These are phyloP conservation scores for Drosophila mimica DNA, from an alignment of 2,888 invertebrate genomes.

Conservation along the genomic window DNA sequence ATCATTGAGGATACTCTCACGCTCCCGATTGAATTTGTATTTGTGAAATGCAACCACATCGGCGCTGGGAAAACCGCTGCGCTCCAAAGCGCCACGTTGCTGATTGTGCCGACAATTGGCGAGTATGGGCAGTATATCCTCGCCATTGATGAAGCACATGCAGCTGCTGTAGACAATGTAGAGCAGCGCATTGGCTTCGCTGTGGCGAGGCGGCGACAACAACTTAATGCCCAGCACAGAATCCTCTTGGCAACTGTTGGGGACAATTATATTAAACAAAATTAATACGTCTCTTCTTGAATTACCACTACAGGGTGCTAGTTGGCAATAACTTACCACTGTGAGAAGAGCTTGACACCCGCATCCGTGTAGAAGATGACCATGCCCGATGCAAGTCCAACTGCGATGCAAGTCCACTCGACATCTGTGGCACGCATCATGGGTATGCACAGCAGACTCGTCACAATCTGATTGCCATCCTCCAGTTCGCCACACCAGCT, in stretches of 20 bases:
- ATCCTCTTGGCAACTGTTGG: constrained; percentile 89
- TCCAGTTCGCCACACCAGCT: constrained; percentile 87
- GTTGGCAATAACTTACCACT: constrained; percentile 85
- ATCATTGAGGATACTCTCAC: constrained; percentile 89
- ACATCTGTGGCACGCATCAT: constrained; percentile 87
- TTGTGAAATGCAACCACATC: constrained; percentile 90
- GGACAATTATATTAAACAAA: neutral
- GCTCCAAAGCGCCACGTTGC: constrained; percentile 51
- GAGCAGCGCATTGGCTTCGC: constrained; percentile 76
- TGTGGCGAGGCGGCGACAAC: constrained; percentile 86
- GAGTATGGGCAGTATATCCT: constrained; percentile 91
- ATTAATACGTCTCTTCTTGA: neutral
- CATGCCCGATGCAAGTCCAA: constrained; percentile 94
- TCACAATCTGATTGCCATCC: constrained; percentile 86
- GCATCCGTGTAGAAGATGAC: constrained; percentile 95
- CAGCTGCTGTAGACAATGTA: constrained; percentile 87
- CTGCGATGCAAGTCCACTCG: constrained; percentile 96
- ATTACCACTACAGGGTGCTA: neutral
- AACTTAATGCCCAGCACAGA: constrained; percentile 92
- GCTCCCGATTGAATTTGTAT: constrained; percentile 93
- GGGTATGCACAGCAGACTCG: constrained; percentile 86
- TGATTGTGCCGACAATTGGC: constrained; percentile 90
- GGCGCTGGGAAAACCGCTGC: constrained; percentile 60
- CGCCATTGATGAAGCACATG: constrained; percentile 90
- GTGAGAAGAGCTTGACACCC: constrained; percentile 92